Evolutionary conservation across 1,140 invertebrate genomes (phyloP), one percentile per base, ranked within the genome.

Genomic region (Plectrocnemia conspersa): DNA sequence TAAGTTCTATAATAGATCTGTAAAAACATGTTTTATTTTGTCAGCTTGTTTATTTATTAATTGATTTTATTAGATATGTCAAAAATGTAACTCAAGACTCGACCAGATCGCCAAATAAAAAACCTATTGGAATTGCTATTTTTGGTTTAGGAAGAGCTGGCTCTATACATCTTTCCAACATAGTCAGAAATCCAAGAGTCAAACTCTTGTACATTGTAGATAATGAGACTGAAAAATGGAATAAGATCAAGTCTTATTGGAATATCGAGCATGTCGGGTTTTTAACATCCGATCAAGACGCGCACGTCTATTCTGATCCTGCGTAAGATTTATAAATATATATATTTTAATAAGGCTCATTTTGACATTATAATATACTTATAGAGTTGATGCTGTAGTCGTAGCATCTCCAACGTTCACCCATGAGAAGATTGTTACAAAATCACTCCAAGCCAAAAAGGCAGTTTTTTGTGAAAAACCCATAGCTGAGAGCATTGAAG

Each of bases 381-480:
- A 29, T 62, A 82, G 81, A 7, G 69, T 84, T 0, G 70, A 76
- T 33, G 77, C 72, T 5, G 73, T 83, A 0, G 62, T 84, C 27
- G 75, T 84, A 13, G 70, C 75, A 1, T 80, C 81, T 1, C 82
- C 82, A 3, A 84, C 83, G 0, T 74, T 63, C 56, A 78, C 79
- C 0, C 83, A 87, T 63, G 79, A 83, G 61, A 62, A 70, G 1
- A 78, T 85, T 10, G 77, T 85, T 1, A 70, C 70, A 0, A 76
- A 74, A 50, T 74, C 81, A 1, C 64, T 86, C n/a, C 61, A 74
- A 9, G 71, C 75, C 29, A 79, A 80, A 57, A 82, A 82, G 59
- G 77, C 79, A 9, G 81, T 87, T 0, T 83, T 86, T 62, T 85
- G 83, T 63, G 84, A 88, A 64, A 88, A 88, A 64, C 85, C 85